Conservation (phyloP, 2,888 invertebrate species). For the Ormyrus thymus region DNA sequence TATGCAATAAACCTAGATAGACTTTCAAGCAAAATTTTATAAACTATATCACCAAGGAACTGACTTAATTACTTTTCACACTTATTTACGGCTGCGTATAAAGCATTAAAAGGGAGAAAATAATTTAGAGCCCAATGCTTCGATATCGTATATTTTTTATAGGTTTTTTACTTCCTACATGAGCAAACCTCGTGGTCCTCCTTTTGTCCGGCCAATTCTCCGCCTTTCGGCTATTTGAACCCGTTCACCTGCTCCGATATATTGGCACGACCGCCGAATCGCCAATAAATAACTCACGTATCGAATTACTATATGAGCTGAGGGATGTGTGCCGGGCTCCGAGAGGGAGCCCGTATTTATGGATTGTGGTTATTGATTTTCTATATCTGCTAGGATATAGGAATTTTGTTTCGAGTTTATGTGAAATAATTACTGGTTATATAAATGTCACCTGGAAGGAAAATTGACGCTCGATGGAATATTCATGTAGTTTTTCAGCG, state of each 20-base stretch:
- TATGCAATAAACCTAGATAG: too few species aligned
- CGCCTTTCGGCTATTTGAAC: slow-evolving; percentile 16
- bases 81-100: too few species aligned
- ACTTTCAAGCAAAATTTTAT: too few species aligned
- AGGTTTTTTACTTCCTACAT: too few species aligned
- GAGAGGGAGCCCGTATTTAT: slow-evolving; percentile 7
- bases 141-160: too few species aligned
- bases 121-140: too few species aligned
- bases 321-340: not conserved
- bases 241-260: slow-evolving; percentile 58
- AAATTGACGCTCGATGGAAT: slow-evolving; percentile 19
- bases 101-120: too few species aligned
- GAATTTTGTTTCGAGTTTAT: slow-evolving; percentile 32
- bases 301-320: slow-evolving; percentile 63
- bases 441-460: not conserved
- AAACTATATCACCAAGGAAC: too few species aligned
- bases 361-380: slow-evolving; percentile 43
- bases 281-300: slow-evolving; percentile 66
- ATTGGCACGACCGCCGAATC: slow-evolving; percentile 63
- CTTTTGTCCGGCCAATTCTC: slow-evolving; percentile 40
- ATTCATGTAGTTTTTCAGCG: slow-evolving; percentile 21
- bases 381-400: slow-evolving; percentile 20
- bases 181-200: slow-evolving; percentile 18
- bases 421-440: slow-evolving; percentile 36
- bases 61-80: too few species aligned